These are phyloP conservation scores for Phallusia fumigata DNA, from an alignment of 23 tunicate species.

Conservation along the genomic window DNA sequence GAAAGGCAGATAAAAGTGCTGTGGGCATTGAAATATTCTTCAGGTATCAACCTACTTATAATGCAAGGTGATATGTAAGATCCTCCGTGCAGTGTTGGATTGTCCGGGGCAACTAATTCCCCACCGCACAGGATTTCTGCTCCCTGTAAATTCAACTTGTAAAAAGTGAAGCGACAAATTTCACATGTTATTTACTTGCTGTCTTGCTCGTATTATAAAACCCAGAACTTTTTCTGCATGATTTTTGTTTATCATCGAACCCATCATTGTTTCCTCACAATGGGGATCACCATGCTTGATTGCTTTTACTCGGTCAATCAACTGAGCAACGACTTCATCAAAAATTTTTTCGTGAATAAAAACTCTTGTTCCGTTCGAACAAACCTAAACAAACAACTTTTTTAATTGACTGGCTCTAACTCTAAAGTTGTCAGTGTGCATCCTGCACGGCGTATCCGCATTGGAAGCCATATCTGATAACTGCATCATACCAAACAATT, in stretches of 20 bases:
- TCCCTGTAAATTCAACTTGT: conserved; percentile 35
- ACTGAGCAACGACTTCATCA: conserved; percentile 45
- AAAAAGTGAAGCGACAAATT: neutral
- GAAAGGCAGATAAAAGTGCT: too few species aligned
- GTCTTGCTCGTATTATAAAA: conserved; percentile 64
- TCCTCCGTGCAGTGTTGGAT: conserved; percentile 62
- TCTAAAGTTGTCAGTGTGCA: too few species aligned
- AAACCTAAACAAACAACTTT: conserved; percentile 52
- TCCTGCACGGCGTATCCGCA: too few species aligned
- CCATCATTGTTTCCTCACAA: conserved; percentile 66
- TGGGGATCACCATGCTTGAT: conserved; percentile 93
- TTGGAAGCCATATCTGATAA: too few species aligned
- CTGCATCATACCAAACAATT: too few species aligned
- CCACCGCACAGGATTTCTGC: conserved; percentile 86
- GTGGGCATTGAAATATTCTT: too few species aligned
- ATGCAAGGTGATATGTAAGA: conserved; percentile 71
- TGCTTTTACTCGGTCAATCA: conserved; percentile 37
- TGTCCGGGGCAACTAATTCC: conserved; percentile 29
- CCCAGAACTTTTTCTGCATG: conserved; percentile 82
- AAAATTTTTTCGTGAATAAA: conserved; percentile 74
- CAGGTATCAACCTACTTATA: conserved; percentile 68
- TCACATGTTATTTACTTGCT: conserved; percentile 42
- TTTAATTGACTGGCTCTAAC: too few species aligned
- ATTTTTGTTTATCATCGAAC: conserved; percentile 73
- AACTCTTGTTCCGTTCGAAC: conserved; percentile 98